Percentiles rank a stretch among this genome's conserved stretches.
These are phyloP conservation scores for Sarcophaga bullata DNA, from an alignment of 1,140 invertebrate species.

Conservation along the genomic window DNA sequence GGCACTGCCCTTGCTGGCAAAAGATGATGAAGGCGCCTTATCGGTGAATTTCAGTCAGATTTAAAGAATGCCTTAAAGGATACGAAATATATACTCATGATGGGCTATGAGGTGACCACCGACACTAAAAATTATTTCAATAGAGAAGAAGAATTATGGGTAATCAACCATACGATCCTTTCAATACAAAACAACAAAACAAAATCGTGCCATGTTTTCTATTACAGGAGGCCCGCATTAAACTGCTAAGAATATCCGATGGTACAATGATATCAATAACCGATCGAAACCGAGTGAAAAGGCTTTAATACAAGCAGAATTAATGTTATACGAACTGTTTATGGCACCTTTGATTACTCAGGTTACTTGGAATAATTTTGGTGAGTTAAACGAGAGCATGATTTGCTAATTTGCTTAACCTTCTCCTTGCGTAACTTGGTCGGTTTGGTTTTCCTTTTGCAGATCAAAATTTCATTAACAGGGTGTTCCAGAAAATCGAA, in stretches of 20 bases:
- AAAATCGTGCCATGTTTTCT: neutral
- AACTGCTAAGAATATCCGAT: constrained; percentile 65
- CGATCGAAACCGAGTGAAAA: constrained; percentile 71
- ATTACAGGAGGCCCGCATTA: constrained; percentile 55
- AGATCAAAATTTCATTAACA: constrained; percentile 52
- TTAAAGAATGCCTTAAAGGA: constrained; percentile 54
- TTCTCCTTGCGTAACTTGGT: too few relatives aligned
- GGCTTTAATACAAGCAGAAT: constrained; percentile 70
- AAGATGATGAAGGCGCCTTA: constrained; percentile 48
- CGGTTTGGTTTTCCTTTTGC: neutral
- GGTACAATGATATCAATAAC: constrained; percentile 72
- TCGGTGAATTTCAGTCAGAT: constrained; percentile 65
- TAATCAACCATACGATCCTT: too few relatives aligned
- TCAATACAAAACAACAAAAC: too few relatives aligned
- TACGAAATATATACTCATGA: constrained; percentile 51
- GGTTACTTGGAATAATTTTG: constrained; percentile 73
- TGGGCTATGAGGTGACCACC: constrained; percentile 49
- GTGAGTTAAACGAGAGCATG: constrained; percentile 57
- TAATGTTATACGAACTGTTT: constrained; percentile 69
- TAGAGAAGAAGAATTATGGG: constrained; percentile 68
- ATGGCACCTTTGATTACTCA: constrained; percentile 69
- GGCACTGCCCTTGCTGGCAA: constrained; percentile 46
- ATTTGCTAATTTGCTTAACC: neutral
- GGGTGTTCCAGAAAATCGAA: constrained; percentile 51
- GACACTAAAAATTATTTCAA: constrained; percentile 63